A percentile compares a stretch with the other conserved stretches of the same genome.
Evolutionary conservation across 2,113 vertebrate genomes (phyloP).

Genomic region (Aphyosemion australe): DNA sequence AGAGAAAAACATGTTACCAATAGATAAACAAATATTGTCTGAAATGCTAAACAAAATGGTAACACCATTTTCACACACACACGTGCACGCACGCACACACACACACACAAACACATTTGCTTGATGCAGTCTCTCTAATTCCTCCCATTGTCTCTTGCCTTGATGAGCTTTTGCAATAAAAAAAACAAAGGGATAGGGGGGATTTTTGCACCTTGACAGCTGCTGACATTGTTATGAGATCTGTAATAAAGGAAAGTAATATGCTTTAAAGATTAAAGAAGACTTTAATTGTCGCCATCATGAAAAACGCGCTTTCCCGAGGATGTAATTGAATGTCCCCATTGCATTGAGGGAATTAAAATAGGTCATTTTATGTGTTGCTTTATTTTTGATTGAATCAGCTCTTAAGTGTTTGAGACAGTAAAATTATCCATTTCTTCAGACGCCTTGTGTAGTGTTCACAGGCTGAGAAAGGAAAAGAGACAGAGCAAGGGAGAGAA

Average conservation of each 20-base stretch:
- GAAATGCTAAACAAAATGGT: too few species aligned
- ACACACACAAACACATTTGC: slow-evolving; percentile 11
- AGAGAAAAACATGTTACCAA: neutral
- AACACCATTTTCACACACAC: too few species aligned
- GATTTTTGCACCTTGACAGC: slow-evolving; percentile 67
- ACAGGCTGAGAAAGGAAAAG: slow-evolving; percentile 42
- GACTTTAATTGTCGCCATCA: slow-evolving; percentile 80
- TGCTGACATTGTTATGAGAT: slow-evolving; percentile 76
- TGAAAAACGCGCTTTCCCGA: slow-evolving; percentile 73
- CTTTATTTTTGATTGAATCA: slow-evolving; percentile 83
- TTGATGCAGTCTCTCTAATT: slow-evolving; percentile 24
- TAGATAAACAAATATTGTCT: neutral
- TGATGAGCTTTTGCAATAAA: slow-evolving; percentile 78
- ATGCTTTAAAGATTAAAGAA: slow-evolving; percentile 83
- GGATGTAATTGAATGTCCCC: slow-evolving; percentile 80
- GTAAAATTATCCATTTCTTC: slow-evolving; percentile 75
- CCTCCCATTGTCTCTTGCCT: slow-evolving; percentile 54
- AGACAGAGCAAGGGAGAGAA: slow-evolving; percentile 10
- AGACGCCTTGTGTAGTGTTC: slow-evolving; percentile 39
- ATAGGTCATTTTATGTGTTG: slow-evolving; percentile 80
- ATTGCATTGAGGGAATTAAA: slow-evolving; percentile 75
- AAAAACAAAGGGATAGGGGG: slow-evolving; percentile 70
- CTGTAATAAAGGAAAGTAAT: slow-evolving; percentile 81
- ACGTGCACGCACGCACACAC: neutral
- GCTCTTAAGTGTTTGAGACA: slow-evolving; percentile 78